These are phyloP conservation scores for Syngnathus typhle DNA, from an alignment of 2,113 vertebrate species.

Conservation along the genomic window DNA sequence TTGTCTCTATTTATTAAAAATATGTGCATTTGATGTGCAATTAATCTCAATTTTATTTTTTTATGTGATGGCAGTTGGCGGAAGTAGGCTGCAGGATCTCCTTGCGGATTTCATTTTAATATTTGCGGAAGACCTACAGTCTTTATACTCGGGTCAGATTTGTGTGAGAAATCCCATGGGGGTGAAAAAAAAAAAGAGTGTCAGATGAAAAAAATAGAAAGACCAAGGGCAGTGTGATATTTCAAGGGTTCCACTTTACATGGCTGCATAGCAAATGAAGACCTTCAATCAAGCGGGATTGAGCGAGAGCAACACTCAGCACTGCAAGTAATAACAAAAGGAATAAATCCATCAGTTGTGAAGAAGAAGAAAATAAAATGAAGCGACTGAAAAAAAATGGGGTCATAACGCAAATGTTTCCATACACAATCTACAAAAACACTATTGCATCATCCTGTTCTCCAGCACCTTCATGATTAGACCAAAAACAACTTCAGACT, in stretches of 20 bases:
- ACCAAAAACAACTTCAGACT: neutral
- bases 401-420: conserved; percentile 25
- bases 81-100: conserved; percentile 15
- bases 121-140: conserved; percentile 20
- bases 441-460: neutral
- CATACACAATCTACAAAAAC: neutral
- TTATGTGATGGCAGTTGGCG: neutral
- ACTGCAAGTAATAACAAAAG: conserved; percentile 59
- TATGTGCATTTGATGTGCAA: neutral
- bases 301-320: conserved; percentile 48
- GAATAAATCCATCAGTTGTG: conserved; percentile 65
- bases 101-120: conserved; percentile 15
- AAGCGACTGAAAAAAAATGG: conserved; percentile 20
- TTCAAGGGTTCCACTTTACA: conserved; percentile 69
- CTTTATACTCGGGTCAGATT: conserved; percentile 21
- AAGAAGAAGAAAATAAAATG: conserved; percentile 5
- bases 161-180: conserved; percentile 39
- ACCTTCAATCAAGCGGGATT: conserved; percentile 70
- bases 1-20: neutral
- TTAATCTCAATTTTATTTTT: neutral
- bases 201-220: conserved; percentile 51
- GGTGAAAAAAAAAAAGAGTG: conserved; percentile 36
- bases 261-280: conserved; percentile 72
- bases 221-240: conserved; percentile 70
- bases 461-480: neutral